Evolutionary conservation across 2,113 vertebrate species (phyloP).

Genomic region (Takifugu flavidus): DNA sequence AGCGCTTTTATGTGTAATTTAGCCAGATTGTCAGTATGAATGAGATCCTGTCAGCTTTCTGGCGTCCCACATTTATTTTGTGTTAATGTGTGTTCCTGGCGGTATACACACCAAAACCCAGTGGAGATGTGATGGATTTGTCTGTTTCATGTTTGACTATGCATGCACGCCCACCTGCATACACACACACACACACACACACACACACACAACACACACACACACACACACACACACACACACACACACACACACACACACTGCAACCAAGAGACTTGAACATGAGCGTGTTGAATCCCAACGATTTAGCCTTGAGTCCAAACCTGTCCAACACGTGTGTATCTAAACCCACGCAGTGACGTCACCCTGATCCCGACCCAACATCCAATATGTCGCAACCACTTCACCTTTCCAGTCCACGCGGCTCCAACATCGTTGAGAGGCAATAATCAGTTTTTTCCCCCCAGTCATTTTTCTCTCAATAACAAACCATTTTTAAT

Average conservation of each 20-base stretch:
- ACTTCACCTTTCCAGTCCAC: neutral
- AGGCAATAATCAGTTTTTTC: conserved; percentile 69
- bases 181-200: neutral
- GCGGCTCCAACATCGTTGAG: conserved; percentile 57
- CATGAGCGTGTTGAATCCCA: conserved; percentile 2
- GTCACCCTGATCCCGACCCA: neutral
- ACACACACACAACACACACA: conserved; percentile 1
- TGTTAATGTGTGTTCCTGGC: conserved; percentile 66
- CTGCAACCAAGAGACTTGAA: neutral
- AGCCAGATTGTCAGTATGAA: conserved; percentile 68
- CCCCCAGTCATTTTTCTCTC: conserved; percentile 69
- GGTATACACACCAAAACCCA: conserved; percentile 59
- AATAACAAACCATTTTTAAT: conserved; percentile 76
- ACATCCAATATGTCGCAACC: neutral
- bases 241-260: neutral
- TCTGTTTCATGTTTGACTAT: conserved; percentile 52
- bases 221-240: neutral
- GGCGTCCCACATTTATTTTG: conserved; percentile 67
- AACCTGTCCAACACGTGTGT: too few relatives aligned
- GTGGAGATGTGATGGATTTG: conserved; percentile 63
- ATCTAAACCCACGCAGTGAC: too few relatives aligned
- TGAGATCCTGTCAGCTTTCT: conserved; percentile 71
- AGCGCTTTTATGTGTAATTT: conserved; percentile 74
- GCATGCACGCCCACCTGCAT: conserved; percentile 37
- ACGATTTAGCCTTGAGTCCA: too few relatives aligned